Evolutionary conservation across 2,113 vertebrate genomes (phyloP), one percentile per base, ranked within the genome.

Genomic region (Fregetta grallaria): DNA sequence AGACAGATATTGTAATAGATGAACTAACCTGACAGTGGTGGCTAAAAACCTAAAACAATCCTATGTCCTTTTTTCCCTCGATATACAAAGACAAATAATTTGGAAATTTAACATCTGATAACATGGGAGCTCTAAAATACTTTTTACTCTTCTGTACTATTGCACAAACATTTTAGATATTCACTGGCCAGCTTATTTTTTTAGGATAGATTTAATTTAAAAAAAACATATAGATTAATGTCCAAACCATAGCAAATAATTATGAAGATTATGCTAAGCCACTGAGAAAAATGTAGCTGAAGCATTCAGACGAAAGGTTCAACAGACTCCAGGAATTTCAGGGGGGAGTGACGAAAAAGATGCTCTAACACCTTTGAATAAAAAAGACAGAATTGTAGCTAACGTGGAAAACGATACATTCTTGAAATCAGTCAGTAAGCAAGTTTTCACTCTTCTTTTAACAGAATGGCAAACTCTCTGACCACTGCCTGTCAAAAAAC

Each of bases 401-500:
- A 92, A 66, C 6, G 3, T 30, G 80, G 94, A 88, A 96, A 96
- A 89, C 36, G 2, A 66, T 70, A 70, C 88, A 56, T 77, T 77
- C 82, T 59, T 84, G 45, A 88, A 91, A 90, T 49, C 68, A 16
- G 27, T 88, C 7, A 25, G 90, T 91, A 96, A 96, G 89, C 89
- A 92, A 92, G 86, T 90, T 96, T 96, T 96, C 95, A 84, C 74
- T 96, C 80, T 92, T 94, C 75, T 89, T 97, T 94, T 91, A 96
- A 80, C 18, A 65, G 52, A 92, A 96, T 11, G 45, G 56, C 36
- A 90, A 95, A 96, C 81, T 96, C 58, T 93, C 80, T 91, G 92
- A 91, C 34, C 49, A 47, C 36, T 91, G 80, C 65, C 76, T 96
- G 86, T 94, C 85, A 92, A 88, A 96, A 94, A 81, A 14, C 73